A percentile compares a stretch with the other conserved stretches of the same genome.
Evolutionary conservation across 2,888 invertebrate genomes (phyloP).

Genomic region (Actias luna): DNA sequence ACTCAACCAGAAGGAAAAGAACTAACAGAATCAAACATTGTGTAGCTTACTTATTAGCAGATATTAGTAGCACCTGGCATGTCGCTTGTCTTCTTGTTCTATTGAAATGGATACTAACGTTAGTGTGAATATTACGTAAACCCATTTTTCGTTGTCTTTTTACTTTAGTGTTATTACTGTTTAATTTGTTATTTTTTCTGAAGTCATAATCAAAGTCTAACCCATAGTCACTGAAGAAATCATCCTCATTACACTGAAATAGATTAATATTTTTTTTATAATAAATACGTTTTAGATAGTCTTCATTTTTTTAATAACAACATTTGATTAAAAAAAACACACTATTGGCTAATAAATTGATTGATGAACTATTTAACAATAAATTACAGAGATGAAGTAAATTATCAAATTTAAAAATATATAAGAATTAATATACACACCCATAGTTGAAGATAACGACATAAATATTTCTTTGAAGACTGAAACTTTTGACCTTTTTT

Average conservation of each 20-base stretch:
- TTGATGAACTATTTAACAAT: too few relatives aligned
- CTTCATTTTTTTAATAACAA: background rate
- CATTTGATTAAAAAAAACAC: background rate
- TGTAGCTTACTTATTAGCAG: background rate
- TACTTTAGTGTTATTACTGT: background rate
- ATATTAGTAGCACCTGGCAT: slow-evolving; percentile 17
- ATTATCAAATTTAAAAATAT: too few relatives aligned
- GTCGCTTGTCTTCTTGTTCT: slow-evolving; percentile 18
- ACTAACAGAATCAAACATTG: background rate
- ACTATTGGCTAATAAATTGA: background rate
- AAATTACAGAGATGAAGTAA: too few relatives aligned
- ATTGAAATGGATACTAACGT: background rate
- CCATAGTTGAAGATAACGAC: too few relatives aligned
- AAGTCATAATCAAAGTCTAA: background rate
- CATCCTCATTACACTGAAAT: slow-evolving; percentile 13
- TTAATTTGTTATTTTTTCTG: slow-evolving; percentile 25
- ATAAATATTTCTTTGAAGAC: too few relatives aligned
- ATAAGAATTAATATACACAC: too few relatives aligned
- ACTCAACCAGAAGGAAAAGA: background rate
- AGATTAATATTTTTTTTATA: background rate
- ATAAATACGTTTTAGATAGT: background rate
- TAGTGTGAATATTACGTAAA: background rate
- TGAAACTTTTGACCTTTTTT: too few relatives aligned
- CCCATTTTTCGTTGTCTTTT: background rate
- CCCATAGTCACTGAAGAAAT: background rate